Evolutionary conservation across 1,140 invertebrate genomes (phyloP).

Genomic region (Drosophila varians): DNA sequence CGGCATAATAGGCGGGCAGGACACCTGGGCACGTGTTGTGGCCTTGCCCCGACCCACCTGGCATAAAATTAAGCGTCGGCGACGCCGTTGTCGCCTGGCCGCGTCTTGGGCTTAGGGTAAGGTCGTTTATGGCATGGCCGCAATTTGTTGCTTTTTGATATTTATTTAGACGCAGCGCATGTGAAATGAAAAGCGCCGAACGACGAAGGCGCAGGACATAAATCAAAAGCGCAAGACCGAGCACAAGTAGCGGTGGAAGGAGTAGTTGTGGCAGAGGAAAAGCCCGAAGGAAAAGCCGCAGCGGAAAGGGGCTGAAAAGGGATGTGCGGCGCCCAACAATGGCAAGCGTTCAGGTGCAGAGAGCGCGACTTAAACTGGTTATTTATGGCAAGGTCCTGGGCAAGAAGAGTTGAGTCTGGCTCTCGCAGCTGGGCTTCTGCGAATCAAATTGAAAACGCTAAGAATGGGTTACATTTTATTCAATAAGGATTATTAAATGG

Average conservation of each 20-base stretch:
- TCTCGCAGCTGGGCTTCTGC: neutral
- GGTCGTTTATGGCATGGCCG: constrained; percentile 51
- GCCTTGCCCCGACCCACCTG: constrained; percentile 62
- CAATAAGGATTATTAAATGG: neutral
- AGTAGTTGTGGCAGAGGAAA: neutral
- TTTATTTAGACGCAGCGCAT: constrained; percentile 65
- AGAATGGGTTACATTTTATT: neutral
- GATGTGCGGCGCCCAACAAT: constrained; percentile 45
- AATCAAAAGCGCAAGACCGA: constrained; percentile 3
- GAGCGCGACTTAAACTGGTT: constrained; percentile 60
- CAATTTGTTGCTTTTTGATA: constrained; percentile 81
- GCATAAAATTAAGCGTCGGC: constrained; percentile 69
- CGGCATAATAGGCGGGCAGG: constrained; percentile 51
- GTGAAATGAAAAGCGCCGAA: constrained; percentile 54
- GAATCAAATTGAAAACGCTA: neutral
- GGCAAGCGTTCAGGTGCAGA: constrained; percentile 50
- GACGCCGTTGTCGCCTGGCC: constrained; percentile 28
- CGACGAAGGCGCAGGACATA: constrained; percentile 25
- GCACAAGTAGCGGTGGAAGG: neutral
- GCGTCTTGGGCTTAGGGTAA: constrained; percentile 25
- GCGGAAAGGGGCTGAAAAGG: constrained; percentile 28
- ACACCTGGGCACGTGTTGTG: constrained; percentile 64
- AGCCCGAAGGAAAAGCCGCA: constrained; percentile 38
- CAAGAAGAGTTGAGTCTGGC: constrained; percentile 48
- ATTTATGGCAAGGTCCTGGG: constrained; percentile 57